Percentiles rank a stretch among this genome's conserved stretches.
Evolutionary conservation across 2,888 invertebrate genomes (phyloP).

Genomic region (Calameuta idolon): DNA sequence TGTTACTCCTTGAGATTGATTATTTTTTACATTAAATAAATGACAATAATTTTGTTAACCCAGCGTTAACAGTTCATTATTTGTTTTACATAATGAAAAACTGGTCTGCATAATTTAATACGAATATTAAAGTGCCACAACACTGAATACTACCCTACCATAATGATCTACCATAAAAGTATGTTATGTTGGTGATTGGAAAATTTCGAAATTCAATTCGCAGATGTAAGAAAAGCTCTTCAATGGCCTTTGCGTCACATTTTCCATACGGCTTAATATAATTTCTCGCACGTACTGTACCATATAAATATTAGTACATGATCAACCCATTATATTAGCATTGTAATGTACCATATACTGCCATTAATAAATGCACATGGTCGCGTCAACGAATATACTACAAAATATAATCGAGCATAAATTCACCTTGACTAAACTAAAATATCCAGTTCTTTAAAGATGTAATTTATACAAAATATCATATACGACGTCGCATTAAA

Average conservation of each 20-base stretch:
- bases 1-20: not conserved
- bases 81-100: not conserved
- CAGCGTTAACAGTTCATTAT: not conserved
- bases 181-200: not conserved
- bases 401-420: not conserved
- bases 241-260: not conserved
- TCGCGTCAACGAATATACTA: not conserved
- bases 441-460: not conserved
- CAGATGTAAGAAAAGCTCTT: not conserved
- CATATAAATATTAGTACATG: not conserved
- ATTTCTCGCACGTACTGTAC: not conserved
- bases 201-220: not conserved
- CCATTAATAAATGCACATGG: not conserved
- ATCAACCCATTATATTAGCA: not conserved
- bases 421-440: not conserved
- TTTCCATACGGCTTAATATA: not conserved
- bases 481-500: too few relatives aligned
- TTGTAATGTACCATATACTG: not conserved
- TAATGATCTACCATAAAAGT: not conserved
- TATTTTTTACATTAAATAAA: not conserved
- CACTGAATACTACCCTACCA: not conserved
- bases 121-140: not conserved
- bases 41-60: not conserved
- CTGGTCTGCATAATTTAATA: not conserved
- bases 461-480: too few relatives aligned